Evolutionary conservation across 1,140 invertebrate species (phyloP), one percentile per base, ranked within the genome.

Genomic region (Metopolophium dirhodum): DNA sequence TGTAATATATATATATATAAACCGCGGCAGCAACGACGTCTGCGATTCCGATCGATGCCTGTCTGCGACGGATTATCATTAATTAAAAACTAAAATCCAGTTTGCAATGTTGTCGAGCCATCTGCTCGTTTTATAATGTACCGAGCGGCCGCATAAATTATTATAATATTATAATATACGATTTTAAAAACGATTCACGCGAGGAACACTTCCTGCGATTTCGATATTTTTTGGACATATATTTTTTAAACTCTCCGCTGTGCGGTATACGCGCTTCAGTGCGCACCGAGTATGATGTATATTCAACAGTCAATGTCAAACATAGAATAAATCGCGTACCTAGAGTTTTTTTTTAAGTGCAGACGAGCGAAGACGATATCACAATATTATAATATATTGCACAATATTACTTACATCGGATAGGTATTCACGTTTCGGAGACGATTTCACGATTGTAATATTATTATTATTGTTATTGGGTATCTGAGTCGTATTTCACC

Each of bases 81-180:
- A 45, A 85, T 85, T 85, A 85, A 45, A 85, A 45, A 85, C 23
- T 85, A 85, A 85, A 85, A 85, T 85, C 83, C 83, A 41, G 83
- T 85, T 85, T 83, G 77, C 77, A 37, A 83, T 37, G 37, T 37
- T 37, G 77, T 83, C 77, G 77, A 83, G 77, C 77, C 77, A 83
- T 83, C 77, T 83, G 77, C 35, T 37, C 77, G 77, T 83, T 83
- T 37, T 82, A 18, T 54, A 77, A 77, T n/a, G 61, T n/a, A 77
- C 61, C 61, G 14, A 18, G 14, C 14, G 61, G 14, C 30, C 61
- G 61, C 11, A 77, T 77, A 77, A n/a, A 68, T 68, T 49, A 51
- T 51, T 54, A 54, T 20, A 22, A 54, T 54, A 54, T 22, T 68
- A 61, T 68, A 61, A 14, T 68, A 77, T 18, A 20, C 61, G 61